A percentile compares a stretch with the other conserved stretches of the same genome.
Evolutionary conservation across 2,888 invertebrate species (phyloP).

Genomic region (Thyatira batis): DNA sequence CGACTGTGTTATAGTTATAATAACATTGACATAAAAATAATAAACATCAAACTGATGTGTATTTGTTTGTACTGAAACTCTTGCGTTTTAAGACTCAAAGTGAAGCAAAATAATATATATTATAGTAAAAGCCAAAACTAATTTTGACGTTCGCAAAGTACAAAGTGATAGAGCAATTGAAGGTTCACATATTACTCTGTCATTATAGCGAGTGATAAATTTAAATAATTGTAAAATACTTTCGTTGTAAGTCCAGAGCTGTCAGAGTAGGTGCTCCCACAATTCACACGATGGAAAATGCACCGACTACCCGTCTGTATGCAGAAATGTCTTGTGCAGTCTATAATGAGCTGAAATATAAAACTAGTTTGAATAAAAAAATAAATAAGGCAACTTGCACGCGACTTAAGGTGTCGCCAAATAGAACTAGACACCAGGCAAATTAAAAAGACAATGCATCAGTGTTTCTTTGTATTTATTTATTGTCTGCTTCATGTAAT

Average conservation of each 20-base stretch:
- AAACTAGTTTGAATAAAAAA: conserved; percentile 31
- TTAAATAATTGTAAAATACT: conserved; percentile 24
- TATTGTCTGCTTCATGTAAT: conserved; percentile 15
- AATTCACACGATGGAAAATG: conserved; percentile 32
- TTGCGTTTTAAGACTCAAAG: too few relatives aligned
- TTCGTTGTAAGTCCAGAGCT: conserved; percentile 18
- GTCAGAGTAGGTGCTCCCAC: conserved; percentile 31
- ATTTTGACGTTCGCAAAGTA: not conserved
- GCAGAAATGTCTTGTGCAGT: conserved; percentile 19
- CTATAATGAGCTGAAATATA: conserved; percentile 45
- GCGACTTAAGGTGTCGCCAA: conserved; percentile 41
- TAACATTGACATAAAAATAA: not conserved
- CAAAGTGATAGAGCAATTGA: not conserved
- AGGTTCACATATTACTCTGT: conserved; percentile 1
- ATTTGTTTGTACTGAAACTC: too few relatives aligned
- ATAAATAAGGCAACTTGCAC: conserved; percentile 26
- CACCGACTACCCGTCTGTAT: conserved; percentile 7
- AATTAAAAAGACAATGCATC: conserved; percentile 32
- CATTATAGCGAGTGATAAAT: conserved; percentile 8
- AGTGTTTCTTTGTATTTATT: conserved; percentile 19
- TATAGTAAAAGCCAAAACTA: not conserved
- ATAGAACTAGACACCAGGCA: conserved; percentile 8
- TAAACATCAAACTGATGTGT: not conserved
- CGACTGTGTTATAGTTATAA: not conserved
- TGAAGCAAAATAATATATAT: too few relatives aligned